These are phyloP conservation scores for Dendrolimus kikuchii DNA, from an alignment of 1,140 invertebrate genomes.

Conservation along the genomic window DNA sequence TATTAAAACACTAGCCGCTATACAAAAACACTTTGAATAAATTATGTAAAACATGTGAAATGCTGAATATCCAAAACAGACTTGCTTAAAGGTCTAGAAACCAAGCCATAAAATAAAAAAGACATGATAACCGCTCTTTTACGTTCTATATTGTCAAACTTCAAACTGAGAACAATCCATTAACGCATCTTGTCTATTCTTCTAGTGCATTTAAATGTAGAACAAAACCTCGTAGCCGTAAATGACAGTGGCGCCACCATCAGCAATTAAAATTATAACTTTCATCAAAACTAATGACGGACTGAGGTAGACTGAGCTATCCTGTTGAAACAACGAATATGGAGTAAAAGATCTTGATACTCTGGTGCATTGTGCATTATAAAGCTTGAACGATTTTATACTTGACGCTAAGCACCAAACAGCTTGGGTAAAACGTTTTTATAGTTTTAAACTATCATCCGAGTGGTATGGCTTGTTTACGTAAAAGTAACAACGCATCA, in stretches of 20 bases:
- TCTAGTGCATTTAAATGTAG: slow-evolving; percentile 16
- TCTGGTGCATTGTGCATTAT: slow-evolving; percentile 9
- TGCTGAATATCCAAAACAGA: no score
- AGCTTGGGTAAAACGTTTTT: slow-evolving; percentile 25
- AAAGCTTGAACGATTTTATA: slow-evolving; percentile 20
- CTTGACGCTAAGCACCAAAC: slow-evolving; percentile 15
- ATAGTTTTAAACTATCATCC: slow-evolving; percentile 26
- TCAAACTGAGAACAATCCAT: no score
- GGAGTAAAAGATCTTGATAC: slow-evolving; percentile 3
- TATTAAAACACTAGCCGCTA: no score
- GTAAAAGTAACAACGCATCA: slow-evolving; percentile 7
- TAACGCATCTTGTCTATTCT: no score
- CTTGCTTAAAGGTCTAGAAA: no score
- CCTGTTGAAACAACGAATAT: background rate
- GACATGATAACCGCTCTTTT: no score
- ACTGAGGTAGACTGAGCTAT: slow-evolving; percentile 8
- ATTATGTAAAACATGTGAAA: no score
- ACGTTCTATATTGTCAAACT: no score
- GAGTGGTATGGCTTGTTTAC: slow-evolving; percentile 13
- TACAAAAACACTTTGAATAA: no score
- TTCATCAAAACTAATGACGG: slow-evolving; percentile 1
- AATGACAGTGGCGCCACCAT: slow-evolving; percentile 21
- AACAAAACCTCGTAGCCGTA: slow-evolving; percentile 5
- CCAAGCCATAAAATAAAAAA: no score
- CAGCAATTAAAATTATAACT: slow-evolving; percentile 14